phyloP scores from a whole-genome alignment of 2,888 invertebrate genomes.

The Corbicula japonica region DNA sequence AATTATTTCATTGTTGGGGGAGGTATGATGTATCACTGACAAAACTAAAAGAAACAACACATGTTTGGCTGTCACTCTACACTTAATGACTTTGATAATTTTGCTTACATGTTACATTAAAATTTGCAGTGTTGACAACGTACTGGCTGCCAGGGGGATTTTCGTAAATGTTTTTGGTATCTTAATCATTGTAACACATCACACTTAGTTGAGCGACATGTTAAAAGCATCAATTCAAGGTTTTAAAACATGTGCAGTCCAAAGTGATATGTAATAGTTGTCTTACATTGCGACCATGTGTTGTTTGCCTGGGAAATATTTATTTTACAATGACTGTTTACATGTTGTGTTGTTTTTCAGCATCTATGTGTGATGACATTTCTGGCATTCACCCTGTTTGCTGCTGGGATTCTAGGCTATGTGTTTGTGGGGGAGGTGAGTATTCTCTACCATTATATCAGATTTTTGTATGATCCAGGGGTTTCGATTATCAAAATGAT shows the following conservation, averaged over 20 bases:
- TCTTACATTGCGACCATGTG: not conserved
- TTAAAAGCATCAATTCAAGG: not conserved
- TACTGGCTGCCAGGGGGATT: too few relatives aligned
- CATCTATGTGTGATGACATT: constrained; percentile 78
- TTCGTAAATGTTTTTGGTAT: too few relatives aligned
- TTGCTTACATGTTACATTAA: too few relatives aligned
- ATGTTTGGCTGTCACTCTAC: too few relatives aligned
- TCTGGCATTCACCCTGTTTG: constrained; percentile 78
- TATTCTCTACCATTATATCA: too few relatives aligned
- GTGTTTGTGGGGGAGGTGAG: constrained; percentile 78
- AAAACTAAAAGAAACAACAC: too few relatives aligned
- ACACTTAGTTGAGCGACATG: not conserved
- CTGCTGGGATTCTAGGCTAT: constrained; percentile 81
- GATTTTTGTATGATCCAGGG: too few relatives aligned
- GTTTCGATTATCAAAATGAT: too few relatives aligned
- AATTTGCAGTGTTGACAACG: too few relatives aligned
- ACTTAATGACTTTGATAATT: too few relatives aligned
- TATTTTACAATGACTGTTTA: not conserved
- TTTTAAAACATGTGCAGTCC: not conserved
- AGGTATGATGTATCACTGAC: too few relatives aligned
- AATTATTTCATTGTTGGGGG: too few relatives aligned
- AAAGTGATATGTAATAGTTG: not conserved
- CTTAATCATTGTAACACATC: not conserved
- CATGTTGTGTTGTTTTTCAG: constrained; percentile 67
- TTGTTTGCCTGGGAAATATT: not conserved